Conservation (phyloP, 2,113 vertebrate species). For the Peromyscus leucopus region DNA sequence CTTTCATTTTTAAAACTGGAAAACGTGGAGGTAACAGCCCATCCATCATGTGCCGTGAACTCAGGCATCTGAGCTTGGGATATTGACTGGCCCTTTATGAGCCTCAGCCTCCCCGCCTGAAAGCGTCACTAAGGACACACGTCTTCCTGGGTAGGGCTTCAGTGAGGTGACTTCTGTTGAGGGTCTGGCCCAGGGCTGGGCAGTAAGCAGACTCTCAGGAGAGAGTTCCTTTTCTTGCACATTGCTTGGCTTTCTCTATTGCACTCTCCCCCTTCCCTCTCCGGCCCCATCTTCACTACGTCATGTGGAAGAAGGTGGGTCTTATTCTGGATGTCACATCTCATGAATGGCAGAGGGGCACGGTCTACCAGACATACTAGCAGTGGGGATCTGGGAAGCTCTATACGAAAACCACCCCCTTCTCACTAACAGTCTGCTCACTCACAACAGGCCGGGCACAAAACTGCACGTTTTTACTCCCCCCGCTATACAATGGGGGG, state of each 20-base stretch:
- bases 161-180: background rate
- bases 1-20: background rate
- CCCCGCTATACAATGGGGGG: background rate
- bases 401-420: background rate
- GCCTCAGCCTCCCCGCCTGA: background rate
- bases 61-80: background rate
- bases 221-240: background rate
- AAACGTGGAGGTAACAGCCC: background rate
- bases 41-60: background rate
- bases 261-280: too few relatives aligned
- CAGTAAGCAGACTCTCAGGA: background rate
- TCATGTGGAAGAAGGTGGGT: background rate
- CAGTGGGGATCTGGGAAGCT: background rate
- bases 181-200: background rate
- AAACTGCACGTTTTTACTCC: fast-evolving
- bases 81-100: background rate
- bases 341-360: background rate
- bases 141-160: background rate
- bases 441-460: background rate
- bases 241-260: background rate
- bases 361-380: background rate
- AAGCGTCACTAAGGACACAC: background rate
- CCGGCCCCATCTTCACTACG: background rate
- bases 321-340: background rate
- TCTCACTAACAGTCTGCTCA: background rate